Conservation (phyloP, 2,797 vertebrate species). For the Mormyrus proboscirostris region DNA sequence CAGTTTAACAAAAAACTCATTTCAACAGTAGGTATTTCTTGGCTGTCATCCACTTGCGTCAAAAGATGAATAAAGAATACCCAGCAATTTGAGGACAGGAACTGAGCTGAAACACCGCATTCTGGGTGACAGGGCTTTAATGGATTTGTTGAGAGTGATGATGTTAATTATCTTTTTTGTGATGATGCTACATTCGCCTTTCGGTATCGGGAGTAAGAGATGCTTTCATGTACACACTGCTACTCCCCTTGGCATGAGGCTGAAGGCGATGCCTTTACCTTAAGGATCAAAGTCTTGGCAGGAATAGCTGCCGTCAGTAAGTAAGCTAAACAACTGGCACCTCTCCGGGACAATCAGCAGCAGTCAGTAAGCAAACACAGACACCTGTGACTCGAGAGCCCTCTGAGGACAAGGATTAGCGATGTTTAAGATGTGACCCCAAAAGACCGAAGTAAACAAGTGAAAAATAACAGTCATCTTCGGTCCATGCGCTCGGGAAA, state of each 20-base stretch:
- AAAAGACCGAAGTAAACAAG: background rate
- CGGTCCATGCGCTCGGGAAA: background rate
- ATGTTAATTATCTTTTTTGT: slow-evolving; percentile 22
- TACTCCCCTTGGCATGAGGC: background rate
- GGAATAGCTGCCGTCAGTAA: background rate
- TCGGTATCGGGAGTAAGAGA: background rate
- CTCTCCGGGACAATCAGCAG: background rate
- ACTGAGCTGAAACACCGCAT: background rate
- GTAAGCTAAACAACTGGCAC: background rate
- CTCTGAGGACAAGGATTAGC: background rate
- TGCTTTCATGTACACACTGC: background rate
- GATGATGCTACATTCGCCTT: background rate
- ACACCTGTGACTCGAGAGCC: background rate
- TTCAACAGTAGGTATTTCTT: slow-evolving; percentile 2
- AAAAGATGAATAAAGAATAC: slow-evolving; percentile 8
- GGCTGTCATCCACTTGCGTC: slow-evolving; percentile 11
- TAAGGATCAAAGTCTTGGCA: background rate
- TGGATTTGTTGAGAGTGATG: slow-evolving; percentile 12
- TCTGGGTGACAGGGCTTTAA: slow-evolving; percentile 3
- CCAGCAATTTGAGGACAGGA: slow-evolving; percentile 4
- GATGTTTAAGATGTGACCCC: background rate
- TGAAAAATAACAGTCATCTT: background rate
- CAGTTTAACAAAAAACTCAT: slow-evolving; percentile 33
- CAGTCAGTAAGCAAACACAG: background rate
- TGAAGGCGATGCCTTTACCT: background rate